Evolutionary conservation across 2,888 invertebrate genomes (phyloP).

Genomic region (Cantharis flavilabris): DNA sequence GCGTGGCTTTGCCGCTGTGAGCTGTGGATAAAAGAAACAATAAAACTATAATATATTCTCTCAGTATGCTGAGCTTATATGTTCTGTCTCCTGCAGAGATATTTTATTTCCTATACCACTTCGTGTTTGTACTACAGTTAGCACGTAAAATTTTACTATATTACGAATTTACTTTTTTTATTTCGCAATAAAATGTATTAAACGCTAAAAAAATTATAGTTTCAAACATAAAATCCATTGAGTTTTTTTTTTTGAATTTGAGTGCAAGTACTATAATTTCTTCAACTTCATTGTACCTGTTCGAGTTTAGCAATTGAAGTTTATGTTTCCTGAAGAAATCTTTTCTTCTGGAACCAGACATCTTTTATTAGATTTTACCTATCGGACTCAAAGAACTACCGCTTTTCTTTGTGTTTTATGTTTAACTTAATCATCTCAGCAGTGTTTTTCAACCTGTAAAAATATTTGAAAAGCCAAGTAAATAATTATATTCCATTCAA

Average conservation of each 20-base stretch:
- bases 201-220: background rate
- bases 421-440: background rate
- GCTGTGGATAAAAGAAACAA: background rate
- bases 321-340: background rate
- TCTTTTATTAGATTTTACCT: background rate
- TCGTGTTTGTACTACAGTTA: background rate
- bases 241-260: background rate
- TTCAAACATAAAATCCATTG: background rate
- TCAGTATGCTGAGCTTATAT: background rate
- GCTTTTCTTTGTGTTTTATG: background rate
- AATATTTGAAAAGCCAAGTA: background rate
- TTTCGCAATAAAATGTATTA: background rate
- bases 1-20: background rate
- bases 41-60: background rate
- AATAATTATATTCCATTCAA: background rate
- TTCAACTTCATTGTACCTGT: background rate
- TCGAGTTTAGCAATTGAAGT: background rate
- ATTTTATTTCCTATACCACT: background rate
- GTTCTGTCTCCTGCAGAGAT: conserved; percentile 3
- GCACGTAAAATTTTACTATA: background rate
- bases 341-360: background rate
- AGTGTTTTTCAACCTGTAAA: background rate
- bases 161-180: background rate
- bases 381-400: background rate
- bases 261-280: background rate